These are phyloP conservation scores for Saccostrea cuccullata DNA, from an alignment of 1,140 invertebrate species.

Conservation along the genomic window DNA sequence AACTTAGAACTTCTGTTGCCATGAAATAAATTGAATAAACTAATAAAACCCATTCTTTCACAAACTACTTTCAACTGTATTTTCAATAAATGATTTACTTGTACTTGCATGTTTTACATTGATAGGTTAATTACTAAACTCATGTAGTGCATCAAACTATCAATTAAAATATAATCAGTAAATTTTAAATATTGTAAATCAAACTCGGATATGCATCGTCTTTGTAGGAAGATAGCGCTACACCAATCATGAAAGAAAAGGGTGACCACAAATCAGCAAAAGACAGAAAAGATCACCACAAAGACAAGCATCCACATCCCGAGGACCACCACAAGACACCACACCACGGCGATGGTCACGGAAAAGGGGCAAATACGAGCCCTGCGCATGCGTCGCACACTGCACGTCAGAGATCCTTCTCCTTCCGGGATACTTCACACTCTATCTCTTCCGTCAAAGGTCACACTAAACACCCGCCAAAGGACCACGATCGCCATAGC, in stretches of 20 bases:
- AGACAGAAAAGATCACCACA: conserved; percentile 27
- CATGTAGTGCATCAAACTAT: no score
- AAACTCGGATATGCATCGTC: no score
- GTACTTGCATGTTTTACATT: no score
- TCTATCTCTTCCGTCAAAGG: conserved; percentile 53
- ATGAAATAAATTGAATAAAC: no score
- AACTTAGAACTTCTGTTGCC: no score
- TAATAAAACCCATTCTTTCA: no score
- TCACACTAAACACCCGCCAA: conserved; percentile 37
- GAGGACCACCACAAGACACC: conserved; percentile 17
- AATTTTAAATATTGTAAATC: no score
- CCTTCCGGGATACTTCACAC: conserved; percentile 53
- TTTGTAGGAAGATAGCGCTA: background rate
- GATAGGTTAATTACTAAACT: no score
- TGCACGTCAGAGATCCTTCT: conserved; percentile 52
- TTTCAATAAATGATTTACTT: no score
- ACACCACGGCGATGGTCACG: conserved; percentile 34
- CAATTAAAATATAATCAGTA: no score
- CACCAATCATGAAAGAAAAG: conserved; percentile 39
- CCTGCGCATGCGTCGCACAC: conserved; percentile 51
- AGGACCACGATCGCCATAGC: conserved; percentile 61
- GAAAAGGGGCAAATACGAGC: conserved; percentile 41
- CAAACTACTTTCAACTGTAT: no score
- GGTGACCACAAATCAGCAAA: conserved; percentile 3
- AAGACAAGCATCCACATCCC: conserved; percentile 5